Percentiles rank a stretch among this genome's conserved stretches.
phyloP scores from a whole-genome alignment of 2,888 invertebrate species.

The Philonicus albiceps region DNA sequence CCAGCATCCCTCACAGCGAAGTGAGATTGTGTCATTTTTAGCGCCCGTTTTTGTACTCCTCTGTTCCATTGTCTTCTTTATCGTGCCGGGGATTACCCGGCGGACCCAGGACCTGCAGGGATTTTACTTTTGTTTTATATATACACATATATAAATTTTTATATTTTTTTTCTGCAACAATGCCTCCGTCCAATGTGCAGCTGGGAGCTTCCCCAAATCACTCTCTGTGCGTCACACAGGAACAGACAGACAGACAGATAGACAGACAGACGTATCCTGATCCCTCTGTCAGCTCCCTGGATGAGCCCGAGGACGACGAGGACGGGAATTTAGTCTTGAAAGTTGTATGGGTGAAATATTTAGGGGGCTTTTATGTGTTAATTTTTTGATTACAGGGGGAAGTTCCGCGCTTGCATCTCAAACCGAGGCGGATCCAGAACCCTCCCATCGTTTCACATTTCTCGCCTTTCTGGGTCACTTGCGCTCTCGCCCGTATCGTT shows the following conservation, averaged over 20 bases:
- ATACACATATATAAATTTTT: too few relatives aligned
- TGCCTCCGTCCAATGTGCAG: not conserved
- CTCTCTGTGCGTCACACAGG: not conserved
- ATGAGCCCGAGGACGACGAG: not conserved
- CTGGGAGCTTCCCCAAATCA: not conserved
- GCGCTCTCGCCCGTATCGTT: not conserved
- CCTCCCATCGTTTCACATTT: not conserved
- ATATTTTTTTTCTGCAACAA: not conserved
- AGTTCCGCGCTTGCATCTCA: not conserved
- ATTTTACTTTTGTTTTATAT: not conserved
- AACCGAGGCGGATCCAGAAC: not conserved
- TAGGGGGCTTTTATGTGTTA: conserved; percentile 26
- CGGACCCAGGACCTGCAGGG: not conserved
- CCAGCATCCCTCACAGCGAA: conserved; percentile 1
- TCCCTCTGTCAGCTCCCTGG: not conserved
- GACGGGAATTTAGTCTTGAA: too few relatives aligned
- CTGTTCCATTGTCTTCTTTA: not conserved
- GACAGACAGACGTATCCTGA: not conserved
- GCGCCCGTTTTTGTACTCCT: not conserved
- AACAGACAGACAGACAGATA: not conserved
- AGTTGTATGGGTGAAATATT: not conserved
- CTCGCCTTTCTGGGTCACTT: not conserved
- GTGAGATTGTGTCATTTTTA: conserved; percentile 36
- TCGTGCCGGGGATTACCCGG: not conserved
- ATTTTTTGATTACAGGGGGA: conserved; percentile 4